A percentile compares a stretch with the other conserved stretches of the same genome.
These are phyloP conservation scores for Plodia interpunctella DNA, from an alignment of 1,140 invertebrate species.

Conservation along the genomic window DNA sequence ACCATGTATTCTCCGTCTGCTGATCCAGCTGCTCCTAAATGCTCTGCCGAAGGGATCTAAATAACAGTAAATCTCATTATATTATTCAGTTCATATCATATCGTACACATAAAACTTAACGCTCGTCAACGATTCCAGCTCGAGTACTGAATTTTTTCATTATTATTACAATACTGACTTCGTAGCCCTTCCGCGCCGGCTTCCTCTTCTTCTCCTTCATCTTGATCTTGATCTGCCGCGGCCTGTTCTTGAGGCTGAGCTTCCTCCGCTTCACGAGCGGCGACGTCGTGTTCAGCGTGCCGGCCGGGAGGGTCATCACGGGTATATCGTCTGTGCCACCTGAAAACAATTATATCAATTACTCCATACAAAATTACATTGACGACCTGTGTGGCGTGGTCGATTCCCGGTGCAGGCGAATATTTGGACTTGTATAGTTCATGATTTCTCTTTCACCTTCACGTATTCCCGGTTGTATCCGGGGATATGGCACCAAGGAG, in stretches of 20 bases:
- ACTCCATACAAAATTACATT: too few species aligned
- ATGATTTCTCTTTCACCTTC: too few species aligned
- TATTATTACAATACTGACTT: too few species aligned
- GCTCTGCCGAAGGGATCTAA: neutral
- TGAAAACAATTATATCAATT: too few species aligned
- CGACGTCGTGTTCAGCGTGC: constrained; percentile 23
- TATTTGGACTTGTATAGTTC: too few species aligned
- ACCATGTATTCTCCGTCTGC: neutral
- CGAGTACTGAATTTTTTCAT: too few species aligned
- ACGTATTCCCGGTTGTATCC: too few species aligned
- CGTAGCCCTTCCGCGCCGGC: neutral
- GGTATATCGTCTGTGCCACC: constrained; percentile 21
- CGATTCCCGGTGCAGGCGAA: too few species aligned
- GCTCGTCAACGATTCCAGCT: too few species aligned
- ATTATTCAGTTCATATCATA: neutral
- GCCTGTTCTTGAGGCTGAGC: neutral
- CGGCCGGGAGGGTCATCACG: constrained; percentile 18
- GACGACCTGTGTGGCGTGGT: too few species aligned
- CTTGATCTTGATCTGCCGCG: constrained; percentile 13
- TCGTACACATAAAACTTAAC: too few species aligned
- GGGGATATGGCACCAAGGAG: too few species aligned
- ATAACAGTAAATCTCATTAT: neutral
- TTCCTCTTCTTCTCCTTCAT: constrained; percentile 18
- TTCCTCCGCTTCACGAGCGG: constrained; percentile 42
- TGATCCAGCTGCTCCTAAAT: neutral